Percentiles rank a stretch among this genome's conserved stretches.
These are phyloP conservation scores for Caenorhabditis sp. DNA, from an alignment of 2,888 invertebrate genomes.

Conservation along the genomic window DNA sequence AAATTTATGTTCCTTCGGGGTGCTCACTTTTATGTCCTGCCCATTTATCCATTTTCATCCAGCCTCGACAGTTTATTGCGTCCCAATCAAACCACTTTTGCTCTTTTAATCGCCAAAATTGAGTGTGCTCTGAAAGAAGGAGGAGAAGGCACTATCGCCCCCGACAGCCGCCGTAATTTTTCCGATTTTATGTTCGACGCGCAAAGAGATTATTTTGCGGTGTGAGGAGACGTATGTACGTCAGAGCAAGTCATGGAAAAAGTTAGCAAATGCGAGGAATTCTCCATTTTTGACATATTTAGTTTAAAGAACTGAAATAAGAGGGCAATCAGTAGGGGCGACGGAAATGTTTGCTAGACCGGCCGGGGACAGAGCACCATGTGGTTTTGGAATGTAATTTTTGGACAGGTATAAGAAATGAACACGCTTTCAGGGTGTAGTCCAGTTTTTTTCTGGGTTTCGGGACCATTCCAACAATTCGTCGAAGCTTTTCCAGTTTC, in stretches of 20 bases:
- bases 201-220: no score
- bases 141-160: not conserved
- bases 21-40: not conserved
- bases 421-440: no score
- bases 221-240: no score
- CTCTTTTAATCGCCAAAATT: not conserved
- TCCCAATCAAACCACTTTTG: constrained; percentile 4
- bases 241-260: constrained; percentile 3
- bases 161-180: constrained; percentile 5
- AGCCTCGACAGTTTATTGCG: not conserved
- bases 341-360: no score
- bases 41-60: not conserved
- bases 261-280: not conserved
- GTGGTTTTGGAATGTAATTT: no score
- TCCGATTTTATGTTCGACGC: constrained; percentile 5
- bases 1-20: constrained; percentile 5
- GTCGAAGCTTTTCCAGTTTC: no score
- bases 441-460: no score
- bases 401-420: no score
- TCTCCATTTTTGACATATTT: no score
- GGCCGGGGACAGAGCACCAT: no score
- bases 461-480: no score
- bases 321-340: no score
- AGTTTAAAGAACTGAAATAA: not conserved
- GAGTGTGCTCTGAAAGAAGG: constrained; percentile 1